Base-by-base conservation (phyloP, 2,113 vertebrate genomes). In the Carassius carassius region DNA sequence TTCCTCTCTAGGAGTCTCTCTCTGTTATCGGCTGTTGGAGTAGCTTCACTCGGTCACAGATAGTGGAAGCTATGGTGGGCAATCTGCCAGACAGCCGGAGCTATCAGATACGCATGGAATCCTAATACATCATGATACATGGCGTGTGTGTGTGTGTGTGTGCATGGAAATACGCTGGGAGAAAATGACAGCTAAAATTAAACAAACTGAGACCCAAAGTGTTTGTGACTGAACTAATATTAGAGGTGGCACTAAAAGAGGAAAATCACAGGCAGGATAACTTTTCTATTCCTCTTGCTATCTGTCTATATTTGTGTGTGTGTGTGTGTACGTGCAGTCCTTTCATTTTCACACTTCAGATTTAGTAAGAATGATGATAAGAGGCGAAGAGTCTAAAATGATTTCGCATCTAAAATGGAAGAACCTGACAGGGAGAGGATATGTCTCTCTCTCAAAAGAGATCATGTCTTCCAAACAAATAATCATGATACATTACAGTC, bases 21-120 rank as follows among this genome's bases (percentile, higher is more conserved):
- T 88, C 86, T 86, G 89, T 89, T 76, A 89, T 84, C 86, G 87
- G 85, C 23, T 86, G 86, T 84, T 88, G 78, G 85, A 17, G 87
- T 89, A 87, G 88, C 85, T 81, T 87, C 44, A 76, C 51, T 54
- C 72, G 73, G 63, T 60, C 54, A 87, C 87, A 92, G 92, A 94
- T 92, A 82, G 91, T 88, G 93, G 86, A 88, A 84, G 91, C 90
- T 83, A 90, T 83, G 91, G 91, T 90, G 91, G 90, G 88, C 87
- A 86, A 86, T 82, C 85, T 82, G 47, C 77, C 86, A 84, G 88
- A 84, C 88, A 60, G 90, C 89, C 88, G 83, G 85, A 86, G 86
- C 83, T 62, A 58, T 77, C 87, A 88, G 85, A 89, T 91, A 84
- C 80, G 86, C 54, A 89, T 86, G 35, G 87, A 91, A 93, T 92